Conservation (phyloP, 1,140 invertebrate species). For the Choristoneura fumiferana region DNA sequence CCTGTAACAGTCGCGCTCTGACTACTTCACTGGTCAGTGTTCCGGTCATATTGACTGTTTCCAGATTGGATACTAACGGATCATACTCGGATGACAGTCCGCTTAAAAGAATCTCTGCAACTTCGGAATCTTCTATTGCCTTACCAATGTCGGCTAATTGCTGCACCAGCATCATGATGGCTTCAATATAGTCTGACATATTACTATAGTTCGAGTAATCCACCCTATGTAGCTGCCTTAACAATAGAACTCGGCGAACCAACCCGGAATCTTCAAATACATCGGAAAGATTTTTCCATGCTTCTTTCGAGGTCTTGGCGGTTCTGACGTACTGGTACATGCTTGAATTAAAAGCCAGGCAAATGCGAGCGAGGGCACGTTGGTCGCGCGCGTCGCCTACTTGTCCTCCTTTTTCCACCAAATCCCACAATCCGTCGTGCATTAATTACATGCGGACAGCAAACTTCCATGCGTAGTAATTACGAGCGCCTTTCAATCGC, state of each 20-base stretch:
- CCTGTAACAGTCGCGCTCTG: background rate
- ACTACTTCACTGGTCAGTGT: background rate
- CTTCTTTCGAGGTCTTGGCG: background rate
- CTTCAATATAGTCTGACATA: conserved; percentile 9
- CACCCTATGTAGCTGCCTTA: background rate
- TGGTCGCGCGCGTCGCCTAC: too few species aligned
- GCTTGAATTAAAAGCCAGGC: too few species aligned
- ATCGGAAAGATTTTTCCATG: background rate
- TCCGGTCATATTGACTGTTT: background rate
- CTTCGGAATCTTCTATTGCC: background rate
- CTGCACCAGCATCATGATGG: too few species aligned
- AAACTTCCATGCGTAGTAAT: too few species aligned
- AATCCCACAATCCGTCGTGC: too few species aligned
- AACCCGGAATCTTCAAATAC: background rate
- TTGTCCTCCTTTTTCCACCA: too few species aligned
- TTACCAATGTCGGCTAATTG: too few species aligned
- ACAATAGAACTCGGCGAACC: background rate
- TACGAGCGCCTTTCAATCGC: too few species aligned
- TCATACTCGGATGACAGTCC: background rate
- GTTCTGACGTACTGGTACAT: too few species aligned
- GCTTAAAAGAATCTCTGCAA: background rate
- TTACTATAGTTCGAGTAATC: background rate
- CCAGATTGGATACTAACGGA: background rate
- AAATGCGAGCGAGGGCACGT: too few species aligned
- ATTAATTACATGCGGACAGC: too few species aligned